phyloP scores from a whole-genome alignment of 2,113 vertebrate genomes.

The Gallinago paraguaiae region DNA sequence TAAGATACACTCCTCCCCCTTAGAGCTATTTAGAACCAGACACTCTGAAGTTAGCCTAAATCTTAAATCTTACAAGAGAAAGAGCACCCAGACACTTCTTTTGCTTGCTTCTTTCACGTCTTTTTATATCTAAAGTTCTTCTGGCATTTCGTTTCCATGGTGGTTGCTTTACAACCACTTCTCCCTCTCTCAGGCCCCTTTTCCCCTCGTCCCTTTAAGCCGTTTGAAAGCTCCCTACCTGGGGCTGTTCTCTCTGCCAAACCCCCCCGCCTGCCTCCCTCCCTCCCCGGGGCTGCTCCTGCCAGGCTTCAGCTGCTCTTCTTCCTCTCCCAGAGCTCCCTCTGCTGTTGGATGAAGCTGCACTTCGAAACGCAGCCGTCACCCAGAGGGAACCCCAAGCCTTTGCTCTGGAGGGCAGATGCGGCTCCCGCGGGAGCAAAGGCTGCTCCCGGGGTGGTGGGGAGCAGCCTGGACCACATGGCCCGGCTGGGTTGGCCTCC shows the following conservation, averaged over 20 bases:
- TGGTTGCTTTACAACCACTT: neutral
- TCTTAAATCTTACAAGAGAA: neutral
- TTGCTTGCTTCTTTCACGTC: neutral
- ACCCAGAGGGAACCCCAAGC: neutral
- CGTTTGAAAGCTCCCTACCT: neutral
- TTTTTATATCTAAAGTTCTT: neutral
- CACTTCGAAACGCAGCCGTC: neutral
- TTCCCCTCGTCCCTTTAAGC: neutral
- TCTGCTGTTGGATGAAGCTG: slow-evolving; percentile 24
- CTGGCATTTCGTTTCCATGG: neutral
- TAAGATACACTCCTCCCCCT: neutral
- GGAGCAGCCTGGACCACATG: neutral
- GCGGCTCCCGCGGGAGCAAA: neutral
- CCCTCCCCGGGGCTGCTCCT: neutral
- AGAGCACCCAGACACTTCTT: neutral
- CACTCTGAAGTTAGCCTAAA: neutral
- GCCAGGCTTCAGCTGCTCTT: accelerated
- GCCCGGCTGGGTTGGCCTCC: neutral
- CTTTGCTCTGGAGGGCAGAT: accelerated
- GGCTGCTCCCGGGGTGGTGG: neutral
- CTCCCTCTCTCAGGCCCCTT: neutral
- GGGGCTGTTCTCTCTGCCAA: neutral
- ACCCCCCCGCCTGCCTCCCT: neutral
- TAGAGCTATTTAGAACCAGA: neutral
- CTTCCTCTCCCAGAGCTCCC: slow-evolving; percentile 62